Conservation (phyloP, 2,113 vertebrate genomes). For the Carassius auratus region DNA sequence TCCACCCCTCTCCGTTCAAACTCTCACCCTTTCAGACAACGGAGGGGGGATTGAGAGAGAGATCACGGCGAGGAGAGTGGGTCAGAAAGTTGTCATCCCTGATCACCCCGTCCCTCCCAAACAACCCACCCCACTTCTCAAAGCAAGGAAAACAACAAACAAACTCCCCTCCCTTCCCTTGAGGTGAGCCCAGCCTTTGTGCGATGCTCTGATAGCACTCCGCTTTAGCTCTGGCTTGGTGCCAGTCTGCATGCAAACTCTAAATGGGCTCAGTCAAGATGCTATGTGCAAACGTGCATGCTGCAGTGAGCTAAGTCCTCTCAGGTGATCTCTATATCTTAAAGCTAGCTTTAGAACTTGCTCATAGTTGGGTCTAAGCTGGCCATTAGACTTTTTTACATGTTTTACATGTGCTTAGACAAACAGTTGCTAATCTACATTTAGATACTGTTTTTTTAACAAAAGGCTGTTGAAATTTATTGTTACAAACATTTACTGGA, state of each 20-base stretch:
- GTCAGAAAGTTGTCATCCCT: conserved; percentile 55
- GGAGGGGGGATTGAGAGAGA: conserved; percentile 62
- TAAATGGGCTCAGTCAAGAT: conserved; percentile 61
- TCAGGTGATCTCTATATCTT: conserved; percentile 15
- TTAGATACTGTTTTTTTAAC: neutral
- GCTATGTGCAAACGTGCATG: conserved; percentile 62
- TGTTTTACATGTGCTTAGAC: neutral
- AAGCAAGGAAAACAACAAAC: conserved; percentile 45
- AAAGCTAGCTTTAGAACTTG: conserved; percentile 33
- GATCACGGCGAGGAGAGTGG: conserved; percentile 62
- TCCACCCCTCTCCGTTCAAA: conserved; percentile 62
- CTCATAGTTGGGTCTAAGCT: conserved; percentile 8
- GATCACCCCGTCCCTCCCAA: conserved; percentile 14
- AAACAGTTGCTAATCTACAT: conserved; percentile 22
- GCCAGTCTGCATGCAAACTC: conserved; percentile 71
- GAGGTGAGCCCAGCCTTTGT: conserved; percentile 77
- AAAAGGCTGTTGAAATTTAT: no score
- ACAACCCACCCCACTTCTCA: conserved; percentile 44
- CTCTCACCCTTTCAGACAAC: conserved; percentile 64
- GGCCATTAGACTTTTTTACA: neutral
- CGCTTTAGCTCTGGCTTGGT: conserved; percentile 55
- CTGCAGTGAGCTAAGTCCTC: conserved; percentile 49
- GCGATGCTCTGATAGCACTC: conserved; percentile 66
- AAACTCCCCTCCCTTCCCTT: conserved; percentile 49
- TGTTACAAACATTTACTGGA: conserved; percentile 3